These are phyloP conservation scores for Trachymyrmex septentrionalis DNA, from an alignment of 1,140 invertebrate species.

Conservation along the genomic window DNA sequence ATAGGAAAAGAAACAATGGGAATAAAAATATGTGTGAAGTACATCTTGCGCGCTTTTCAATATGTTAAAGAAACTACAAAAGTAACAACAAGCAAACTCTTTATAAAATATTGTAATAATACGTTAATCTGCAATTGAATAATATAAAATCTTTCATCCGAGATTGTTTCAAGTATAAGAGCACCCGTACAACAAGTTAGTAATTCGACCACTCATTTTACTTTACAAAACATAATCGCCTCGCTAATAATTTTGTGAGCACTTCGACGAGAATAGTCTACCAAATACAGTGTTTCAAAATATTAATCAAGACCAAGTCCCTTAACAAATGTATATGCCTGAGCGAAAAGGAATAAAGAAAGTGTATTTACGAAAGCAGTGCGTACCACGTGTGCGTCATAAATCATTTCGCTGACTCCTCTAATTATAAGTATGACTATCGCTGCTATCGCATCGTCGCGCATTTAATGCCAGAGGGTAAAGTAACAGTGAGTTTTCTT, in stretches of 20 bases:
- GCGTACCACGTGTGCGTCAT: slow-evolving; percentile 81
- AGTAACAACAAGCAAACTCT: neutral
- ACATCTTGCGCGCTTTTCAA: neutral
- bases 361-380: slow-evolving; percentile 74
- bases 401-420: slow-evolving; percentile 84
- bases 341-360: slow-evolving; percentile 48
- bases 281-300: slow-evolving; percentile 49
- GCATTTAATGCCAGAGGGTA: slow-evolving; percentile 79
- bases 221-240: slow-evolving; percentile 29
- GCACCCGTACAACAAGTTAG: slow-evolving; percentile 42
- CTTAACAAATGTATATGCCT: slow-evolving; percentile 59
- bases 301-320: slow-evolving; percentile 69
- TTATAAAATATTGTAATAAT: slow-evolving; percentile 10
- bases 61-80: neutral
- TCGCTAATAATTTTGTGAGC: slow-evolving; percentile 57
- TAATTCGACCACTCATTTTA: slow-evolving; percentile 15
- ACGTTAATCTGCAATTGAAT: neutral
- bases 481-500: slow-evolving; percentile 76
- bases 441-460: slow-evolving; percentile 80
- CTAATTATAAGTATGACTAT: slow-evolving; percentile 85
- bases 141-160: neutral
- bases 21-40: neutral
- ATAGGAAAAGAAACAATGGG: neutral
- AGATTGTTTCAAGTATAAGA: neutral
- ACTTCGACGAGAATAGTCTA: slow-evolving; percentile 36